Evolutionary conservation across 2,888 invertebrate species (phyloP), one percentile per base, ranked within the genome.

Genomic region (Andrena trimmerana): DNA sequence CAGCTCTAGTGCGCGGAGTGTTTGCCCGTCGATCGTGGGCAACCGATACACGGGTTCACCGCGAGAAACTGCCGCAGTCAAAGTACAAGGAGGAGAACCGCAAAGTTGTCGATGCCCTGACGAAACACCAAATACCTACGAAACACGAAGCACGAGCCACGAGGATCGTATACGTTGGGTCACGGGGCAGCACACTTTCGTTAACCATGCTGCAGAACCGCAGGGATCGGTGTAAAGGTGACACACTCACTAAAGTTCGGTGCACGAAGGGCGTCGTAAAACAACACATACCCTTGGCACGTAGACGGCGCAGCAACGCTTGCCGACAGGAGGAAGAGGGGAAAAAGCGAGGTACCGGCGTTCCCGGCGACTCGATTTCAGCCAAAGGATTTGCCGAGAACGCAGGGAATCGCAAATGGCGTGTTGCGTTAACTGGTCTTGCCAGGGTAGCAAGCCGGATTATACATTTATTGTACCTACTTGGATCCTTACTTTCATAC

Each of bases 351-450:
- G 42, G 13, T 4, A 42, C 4, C 0, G 13, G 3, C 13, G 42
- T 42, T 3, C 42, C 42, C 1, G 4, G 42, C 16, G 42, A 42
- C 16, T 42, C 42, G 42, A 42, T 13, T 42, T 42, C 42, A 1
- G 16, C 42, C 5, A 16, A 1, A 57, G 57, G 57, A 36, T 69
- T 69, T 24, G 10, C 57, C 16, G n/a, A 4, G n/a, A 8, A 16
- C 27, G 8, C 13, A 10, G 27, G 31, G 57, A 70, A 70, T 59
- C 42, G 69, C 69, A 60, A 70, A 42, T 13, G 42, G 57, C 69
- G 59, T 7, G 69, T 59, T 29, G 29, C 20, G 42, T 42, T 42
- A 24, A 31, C 54, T 10, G n/a, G 16, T n/a, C 60, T 29, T 13
- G 29, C 50, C 42, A 6, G 10, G 27, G 42, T 29, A 59, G 42